These are phyloP conservation scores for Coregonus ussuriensis DNA, from an alignment of 2,797 vertebrate genomes.

Conservation along the genomic window DNA sequence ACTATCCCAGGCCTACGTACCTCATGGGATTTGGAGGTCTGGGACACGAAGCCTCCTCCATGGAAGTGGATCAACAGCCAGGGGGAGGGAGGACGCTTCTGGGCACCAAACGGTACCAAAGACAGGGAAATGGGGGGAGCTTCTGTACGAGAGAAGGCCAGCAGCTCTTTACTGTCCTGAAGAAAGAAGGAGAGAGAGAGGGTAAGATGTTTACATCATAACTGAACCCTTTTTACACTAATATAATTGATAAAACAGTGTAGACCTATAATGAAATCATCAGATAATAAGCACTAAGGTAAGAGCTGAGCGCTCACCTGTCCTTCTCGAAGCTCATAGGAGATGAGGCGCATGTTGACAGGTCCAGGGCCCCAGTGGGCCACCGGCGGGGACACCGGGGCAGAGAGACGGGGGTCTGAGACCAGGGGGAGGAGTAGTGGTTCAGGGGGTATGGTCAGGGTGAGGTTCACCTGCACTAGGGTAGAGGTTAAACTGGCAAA, in stretches of 20 bases:
- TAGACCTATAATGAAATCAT: not conserved
- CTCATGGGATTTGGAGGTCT: constrained; percentile 81
- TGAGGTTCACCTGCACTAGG: constrained; percentile 73
- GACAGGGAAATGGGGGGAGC: constrained; percentile 67
- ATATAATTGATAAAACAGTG: not conserved
- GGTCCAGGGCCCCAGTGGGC: constrained; percentile 78
- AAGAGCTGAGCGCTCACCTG: constrained; percentile 62
- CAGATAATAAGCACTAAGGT: not conserved
- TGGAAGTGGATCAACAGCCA: constrained; percentile 79
- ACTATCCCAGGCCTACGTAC: constrained; percentile 40
- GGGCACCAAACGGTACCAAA: constrained; percentile 65
- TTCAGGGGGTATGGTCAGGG: constrained; percentile 68
- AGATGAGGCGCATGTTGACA: constrained; percentile 75
- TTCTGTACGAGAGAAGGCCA: constrained; percentile 65
- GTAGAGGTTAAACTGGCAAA: constrained; percentile 70
- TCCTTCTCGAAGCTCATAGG: constrained; percentile 71
- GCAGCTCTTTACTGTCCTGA: constrained; percentile 85
- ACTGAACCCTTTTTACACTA: not conserved
- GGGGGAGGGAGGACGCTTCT: constrained; percentile 70
- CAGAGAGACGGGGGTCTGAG: constrained; percentile 64
- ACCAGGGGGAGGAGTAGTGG: constrained; percentile 69
- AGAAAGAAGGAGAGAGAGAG: not conserved
- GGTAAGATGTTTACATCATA: not conserved
- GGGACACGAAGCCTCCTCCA: constrained; percentile 80
- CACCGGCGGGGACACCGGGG: constrained; percentile 68